phyloP scores from a whole-genome alignment of 2,113 vertebrate species.

The Athene noctua region DNA sequence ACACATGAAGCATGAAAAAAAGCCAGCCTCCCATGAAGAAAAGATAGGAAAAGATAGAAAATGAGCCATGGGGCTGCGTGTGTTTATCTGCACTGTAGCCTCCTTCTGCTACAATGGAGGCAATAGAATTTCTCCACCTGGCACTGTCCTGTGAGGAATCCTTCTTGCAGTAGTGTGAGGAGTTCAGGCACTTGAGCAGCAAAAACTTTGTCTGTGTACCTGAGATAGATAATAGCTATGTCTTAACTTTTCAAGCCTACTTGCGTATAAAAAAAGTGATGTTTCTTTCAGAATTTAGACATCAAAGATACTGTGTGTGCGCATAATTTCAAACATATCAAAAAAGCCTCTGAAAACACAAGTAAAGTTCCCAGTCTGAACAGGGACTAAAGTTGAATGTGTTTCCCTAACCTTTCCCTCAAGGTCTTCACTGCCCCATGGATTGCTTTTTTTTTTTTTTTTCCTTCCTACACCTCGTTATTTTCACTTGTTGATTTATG shows the following conservation, averaged over 20 bases:
- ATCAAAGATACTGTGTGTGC: neutral
- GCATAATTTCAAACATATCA: neutral
- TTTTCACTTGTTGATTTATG: neutral
- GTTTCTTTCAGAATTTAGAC: neutral
- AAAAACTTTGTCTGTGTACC: neutral
- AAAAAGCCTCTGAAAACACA: neutral
- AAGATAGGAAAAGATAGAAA: neutral
- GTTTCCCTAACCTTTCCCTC: neutral
- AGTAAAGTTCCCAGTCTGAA: neutral
- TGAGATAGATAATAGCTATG: neutral
- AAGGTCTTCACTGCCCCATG: neutral
- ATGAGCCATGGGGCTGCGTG: fast-evolving
- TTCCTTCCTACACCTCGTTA: neutral
- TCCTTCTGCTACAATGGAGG: neutral
- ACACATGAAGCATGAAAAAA: neutral
- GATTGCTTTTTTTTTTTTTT: neutral
- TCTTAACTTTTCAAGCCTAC: neutral
- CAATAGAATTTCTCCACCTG: neutral
- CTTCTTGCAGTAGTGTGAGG: neutral
- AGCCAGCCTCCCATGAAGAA: neutral
- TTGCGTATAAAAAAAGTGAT: neutral
- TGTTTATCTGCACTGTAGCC: neutral
- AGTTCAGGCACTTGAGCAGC: neutral
- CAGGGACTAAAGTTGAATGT: neutral
- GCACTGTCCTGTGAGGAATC: neutral